phyloP scores from a whole-genome alignment of 2,797 vertebrate genomes.

The Anguilla anguilla region DNA sequence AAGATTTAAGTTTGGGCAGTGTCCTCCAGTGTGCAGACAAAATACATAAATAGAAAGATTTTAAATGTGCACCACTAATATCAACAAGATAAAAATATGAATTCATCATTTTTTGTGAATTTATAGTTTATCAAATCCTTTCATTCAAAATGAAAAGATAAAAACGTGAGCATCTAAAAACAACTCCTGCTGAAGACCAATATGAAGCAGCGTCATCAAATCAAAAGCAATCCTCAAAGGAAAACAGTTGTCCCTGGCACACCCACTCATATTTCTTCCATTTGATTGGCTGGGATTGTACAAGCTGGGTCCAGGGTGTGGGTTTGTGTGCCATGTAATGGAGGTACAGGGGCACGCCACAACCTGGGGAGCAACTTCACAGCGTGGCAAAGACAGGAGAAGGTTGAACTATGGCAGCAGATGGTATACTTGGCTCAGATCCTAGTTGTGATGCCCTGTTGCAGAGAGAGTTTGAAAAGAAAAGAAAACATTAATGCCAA shows the following conservation, averaged over 20 bases:
- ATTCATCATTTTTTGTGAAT: neutral
- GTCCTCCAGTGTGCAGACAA: neutral
- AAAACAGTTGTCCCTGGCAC: neutral
- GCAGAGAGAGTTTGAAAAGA: neutral
- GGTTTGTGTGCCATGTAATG: neutral
- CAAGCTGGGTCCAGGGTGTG: neutral
- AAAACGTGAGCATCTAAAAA: neutral
- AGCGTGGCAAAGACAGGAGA: neutral
- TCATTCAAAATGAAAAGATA: neutral
- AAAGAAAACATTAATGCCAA: neutral
- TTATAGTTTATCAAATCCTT: neutral
- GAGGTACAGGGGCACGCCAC: neutral
- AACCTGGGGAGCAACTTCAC: neutral
- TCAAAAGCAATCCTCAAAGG: neutral
- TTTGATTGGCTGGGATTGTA: neutral
- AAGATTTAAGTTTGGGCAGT: neutral
- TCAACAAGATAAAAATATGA: neutral
- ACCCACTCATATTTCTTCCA: neutral
- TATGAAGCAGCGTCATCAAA: neutral
- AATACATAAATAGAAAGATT: neutral
- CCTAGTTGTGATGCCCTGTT: slow-evolving; percentile 28
- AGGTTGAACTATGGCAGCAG: neutral
- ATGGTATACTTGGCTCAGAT: neutral
- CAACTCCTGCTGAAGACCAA: neutral
- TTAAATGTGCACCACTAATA: neutral